These are phyloP conservation scores for Gambusia yucatana DNA, from an alignment of 2,797 vertebrate species.

Conservation along the genomic window DNA sequence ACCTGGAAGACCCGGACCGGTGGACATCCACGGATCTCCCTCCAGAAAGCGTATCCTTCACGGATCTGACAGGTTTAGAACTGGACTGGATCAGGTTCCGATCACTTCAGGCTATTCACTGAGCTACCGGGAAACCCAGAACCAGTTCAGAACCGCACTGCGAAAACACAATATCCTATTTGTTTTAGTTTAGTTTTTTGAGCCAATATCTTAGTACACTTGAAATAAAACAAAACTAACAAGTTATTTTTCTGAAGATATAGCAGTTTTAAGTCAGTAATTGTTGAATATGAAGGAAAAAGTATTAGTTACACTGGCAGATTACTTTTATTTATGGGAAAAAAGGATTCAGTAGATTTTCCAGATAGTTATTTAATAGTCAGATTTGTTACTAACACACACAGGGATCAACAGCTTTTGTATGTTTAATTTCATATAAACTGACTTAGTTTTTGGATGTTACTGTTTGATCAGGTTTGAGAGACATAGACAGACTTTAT, in stretches of 20 bases:
- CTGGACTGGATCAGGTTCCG: neutral
- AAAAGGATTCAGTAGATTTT: neutral
- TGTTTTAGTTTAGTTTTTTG: no score
- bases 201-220: no score
- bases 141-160: neutral
- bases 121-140: neutral
- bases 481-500: neutral
- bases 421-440: neutral
- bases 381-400: neutral
- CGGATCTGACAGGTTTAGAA: neutral
- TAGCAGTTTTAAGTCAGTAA: no score
- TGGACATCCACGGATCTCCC: conserved; percentile 77
- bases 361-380: neutral
- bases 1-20: conserved; percentile 59
- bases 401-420: neutral
- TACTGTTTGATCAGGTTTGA: neutral
- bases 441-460: neutral
- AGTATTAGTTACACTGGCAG: no score
- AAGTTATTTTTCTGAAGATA: no score
- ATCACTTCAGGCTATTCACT: neutral
- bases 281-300: no score
- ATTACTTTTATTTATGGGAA: no score
- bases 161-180: no score
- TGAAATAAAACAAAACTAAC: no score
- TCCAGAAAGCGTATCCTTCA: conserved; percentile 90